phyloP scores from a whole-genome alignment of 2,797 vertebrate species.

The Catostomus latipinnis region DNA sequence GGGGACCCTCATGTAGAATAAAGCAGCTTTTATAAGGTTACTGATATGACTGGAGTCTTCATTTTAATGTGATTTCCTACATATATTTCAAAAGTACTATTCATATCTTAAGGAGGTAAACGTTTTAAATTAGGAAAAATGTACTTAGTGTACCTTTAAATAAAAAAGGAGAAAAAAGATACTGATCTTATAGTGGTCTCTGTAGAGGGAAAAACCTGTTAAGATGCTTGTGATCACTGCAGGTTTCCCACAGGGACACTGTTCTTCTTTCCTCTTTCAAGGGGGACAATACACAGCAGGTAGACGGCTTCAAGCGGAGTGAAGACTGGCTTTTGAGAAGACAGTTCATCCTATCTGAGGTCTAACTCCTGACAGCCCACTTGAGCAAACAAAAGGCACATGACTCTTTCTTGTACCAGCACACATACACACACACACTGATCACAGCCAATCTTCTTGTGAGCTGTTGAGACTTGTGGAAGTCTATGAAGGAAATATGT shows the following conservation, averaged over 20 bases:
- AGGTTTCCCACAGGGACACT: slow-evolving; percentile 34
- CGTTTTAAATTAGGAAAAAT: no score
- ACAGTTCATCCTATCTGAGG: slow-evolving; percentile 46
- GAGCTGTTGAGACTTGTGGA: neutral
- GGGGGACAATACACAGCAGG: slow-evolving; percentile 49
- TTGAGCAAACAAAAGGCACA: slow-evolving; percentile 34
- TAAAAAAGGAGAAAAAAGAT: neutral
- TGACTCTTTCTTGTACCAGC: neutral
- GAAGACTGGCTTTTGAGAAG: slow-evolving; percentile 51
- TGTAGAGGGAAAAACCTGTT: slow-evolving; percentile 27
- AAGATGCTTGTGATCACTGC: slow-evolving; percentile 48
- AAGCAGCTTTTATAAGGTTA: no score
- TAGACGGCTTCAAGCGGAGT: slow-evolving; percentile 26
- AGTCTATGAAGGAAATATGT: neutral
- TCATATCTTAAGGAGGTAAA: no score
- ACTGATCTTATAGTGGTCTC: slow-evolving; percentile 14
- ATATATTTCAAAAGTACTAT: no score
- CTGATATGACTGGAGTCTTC: no score
- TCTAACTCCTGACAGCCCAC: slow-evolving; percentile 36
- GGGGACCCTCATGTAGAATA: no score
- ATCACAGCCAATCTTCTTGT: neutral
- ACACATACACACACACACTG: neutral
- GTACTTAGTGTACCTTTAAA: no score
- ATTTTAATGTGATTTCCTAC: no score
- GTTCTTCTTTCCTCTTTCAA: slow-evolving; percentile 40